A percentile compares a stretch with the other conserved stretches of the same genome.
These are phyloP conservation scores for Urocitellus parryii DNA, from an alignment of 2,113 vertebrate species.

Conservation along the genomic window DNA sequence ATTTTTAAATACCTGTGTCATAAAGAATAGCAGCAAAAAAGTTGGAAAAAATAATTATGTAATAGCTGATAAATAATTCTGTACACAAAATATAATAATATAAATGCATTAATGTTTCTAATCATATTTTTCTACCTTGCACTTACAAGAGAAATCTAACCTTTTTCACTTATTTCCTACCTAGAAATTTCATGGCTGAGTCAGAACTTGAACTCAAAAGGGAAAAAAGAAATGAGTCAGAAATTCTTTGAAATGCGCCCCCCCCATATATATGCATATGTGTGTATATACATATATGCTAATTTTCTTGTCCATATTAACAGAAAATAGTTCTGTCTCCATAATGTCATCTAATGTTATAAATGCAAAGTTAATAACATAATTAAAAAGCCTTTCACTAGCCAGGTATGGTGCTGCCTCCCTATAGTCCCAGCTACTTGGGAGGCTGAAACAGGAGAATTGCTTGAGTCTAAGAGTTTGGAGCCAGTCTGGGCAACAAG, in stretches of 20 bases:
- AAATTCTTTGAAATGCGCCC: too few species aligned
- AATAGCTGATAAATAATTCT: constrained; percentile 47
- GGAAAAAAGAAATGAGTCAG: constrained; percentile 38
- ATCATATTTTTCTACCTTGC: neutral
- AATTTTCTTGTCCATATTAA: constrained; percentile 64
- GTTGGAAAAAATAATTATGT: constrained; percentile 19
- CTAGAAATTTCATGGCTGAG: constrained; percentile 48
- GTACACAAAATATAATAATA: constrained; percentile 40
- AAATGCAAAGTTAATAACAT: neutral
- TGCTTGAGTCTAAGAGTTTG: neutral
- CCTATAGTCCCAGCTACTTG: neutral
- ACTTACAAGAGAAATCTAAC: neutral
- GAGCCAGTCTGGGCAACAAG: neutral
- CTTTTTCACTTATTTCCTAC: constrained; percentile 37
- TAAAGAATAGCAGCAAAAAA: neutral
- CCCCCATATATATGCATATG: neutral
- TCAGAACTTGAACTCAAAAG: constrained; percentile 62
- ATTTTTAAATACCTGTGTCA: constrained; percentile 24
- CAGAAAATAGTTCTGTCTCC: constrained; percentile 34
- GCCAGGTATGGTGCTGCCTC: neutral
- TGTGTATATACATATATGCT: neutral
- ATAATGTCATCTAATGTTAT: neutral
- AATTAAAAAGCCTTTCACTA: neutral
- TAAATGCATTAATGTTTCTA: constrained; percentile 36
- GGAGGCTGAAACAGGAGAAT: neutral